phyloP scores from a whole-genome alignment of 2,113 vertebrate species.

The Ranitomeya variabilis region DNA sequence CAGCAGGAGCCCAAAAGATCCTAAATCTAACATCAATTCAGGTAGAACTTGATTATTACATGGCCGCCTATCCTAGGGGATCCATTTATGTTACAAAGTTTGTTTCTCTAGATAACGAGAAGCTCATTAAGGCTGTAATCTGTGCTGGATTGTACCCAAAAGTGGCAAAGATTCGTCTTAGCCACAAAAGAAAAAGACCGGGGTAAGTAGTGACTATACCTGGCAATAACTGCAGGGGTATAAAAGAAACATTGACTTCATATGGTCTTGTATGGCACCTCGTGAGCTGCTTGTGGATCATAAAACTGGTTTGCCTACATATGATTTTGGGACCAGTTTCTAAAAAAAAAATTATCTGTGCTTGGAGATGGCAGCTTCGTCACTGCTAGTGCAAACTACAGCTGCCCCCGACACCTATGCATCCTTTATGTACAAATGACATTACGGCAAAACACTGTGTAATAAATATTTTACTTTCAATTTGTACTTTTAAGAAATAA shows the following conservation, averaged over 20 bases:
- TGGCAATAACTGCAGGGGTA: not conserved
- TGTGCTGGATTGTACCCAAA: constrained; percentile 97
- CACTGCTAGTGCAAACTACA: too few relatives aligned
- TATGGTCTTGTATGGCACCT: too few relatives aligned
- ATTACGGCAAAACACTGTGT: too few relatives aligned
- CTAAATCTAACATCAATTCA: constrained; percentile 91
- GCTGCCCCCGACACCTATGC: too few relatives aligned
- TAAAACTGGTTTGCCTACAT: too few relatives aligned
- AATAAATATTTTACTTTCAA: too few relatives aligned
- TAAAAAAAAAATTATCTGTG: too few relatives aligned
- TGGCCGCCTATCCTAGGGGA: not conserved
- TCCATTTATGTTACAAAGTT: constrained; percentile 17
- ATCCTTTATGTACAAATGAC: too few relatives aligned
- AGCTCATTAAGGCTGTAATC: constrained; percentile 95
- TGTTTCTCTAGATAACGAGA: constrained; percentile 85
- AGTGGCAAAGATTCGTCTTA: constrained; percentile 91
- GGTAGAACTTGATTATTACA: constrained; percentile 68
- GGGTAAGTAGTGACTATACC: constrained; percentile 76
- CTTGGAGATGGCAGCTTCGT: too few relatives aligned
- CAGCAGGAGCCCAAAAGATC: constrained; percentile 86
- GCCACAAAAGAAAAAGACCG: constrained; percentile 87
- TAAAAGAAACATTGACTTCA: not conserved
- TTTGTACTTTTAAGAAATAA: too few relatives aligned
- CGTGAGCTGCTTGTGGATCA: too few relatives aligned
- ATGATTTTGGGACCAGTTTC: too few relatives aligned